These are phyloP conservation scores for Platyrinchus mystaceus DNA, from an alignment of 2,797 vertebrate genomes.

Conservation along the genomic window DNA sequence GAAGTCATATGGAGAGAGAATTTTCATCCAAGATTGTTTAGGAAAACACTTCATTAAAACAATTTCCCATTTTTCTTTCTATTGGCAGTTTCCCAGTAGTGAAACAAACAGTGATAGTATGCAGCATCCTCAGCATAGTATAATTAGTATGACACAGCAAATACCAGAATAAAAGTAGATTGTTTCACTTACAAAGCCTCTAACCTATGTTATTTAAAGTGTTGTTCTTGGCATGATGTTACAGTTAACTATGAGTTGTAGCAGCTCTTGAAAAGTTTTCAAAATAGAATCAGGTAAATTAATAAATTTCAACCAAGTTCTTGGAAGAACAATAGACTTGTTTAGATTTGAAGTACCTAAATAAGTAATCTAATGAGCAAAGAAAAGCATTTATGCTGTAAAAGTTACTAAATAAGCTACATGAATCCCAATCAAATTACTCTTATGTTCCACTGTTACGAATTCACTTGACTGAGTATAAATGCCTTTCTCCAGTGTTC, in stretches of 20 bases:
- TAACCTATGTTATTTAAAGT: neutral
- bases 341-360: neutral
- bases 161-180: neutral
- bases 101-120: conserved; percentile 15
- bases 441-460: neutral
- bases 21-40: neutral
- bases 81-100: neutral
- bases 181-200: neutral
- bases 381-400: neutral
- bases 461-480: conserved; percentile 17
- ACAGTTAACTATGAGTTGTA: neutral
- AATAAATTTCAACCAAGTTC: neutral
- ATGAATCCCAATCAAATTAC: neutral
- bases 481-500: neutral
- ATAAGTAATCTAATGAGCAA: neutral
- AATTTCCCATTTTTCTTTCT: conserved; percentile 22
- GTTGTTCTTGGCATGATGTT: neutral
- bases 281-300: neutral
- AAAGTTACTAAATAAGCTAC: neutral
- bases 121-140: neutral
- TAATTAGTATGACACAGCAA: neutral
- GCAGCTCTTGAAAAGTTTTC: neutral
- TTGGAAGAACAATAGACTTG: neutral
- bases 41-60: conserved; percentile 13
- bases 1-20: neutral